A percentile compares a stretch with the other conserved stretches of the same genome.
phyloP scores from a whole-genome alignment of 2,888 invertebrate genomes.

The Trissonchulus sp. region DNA sequence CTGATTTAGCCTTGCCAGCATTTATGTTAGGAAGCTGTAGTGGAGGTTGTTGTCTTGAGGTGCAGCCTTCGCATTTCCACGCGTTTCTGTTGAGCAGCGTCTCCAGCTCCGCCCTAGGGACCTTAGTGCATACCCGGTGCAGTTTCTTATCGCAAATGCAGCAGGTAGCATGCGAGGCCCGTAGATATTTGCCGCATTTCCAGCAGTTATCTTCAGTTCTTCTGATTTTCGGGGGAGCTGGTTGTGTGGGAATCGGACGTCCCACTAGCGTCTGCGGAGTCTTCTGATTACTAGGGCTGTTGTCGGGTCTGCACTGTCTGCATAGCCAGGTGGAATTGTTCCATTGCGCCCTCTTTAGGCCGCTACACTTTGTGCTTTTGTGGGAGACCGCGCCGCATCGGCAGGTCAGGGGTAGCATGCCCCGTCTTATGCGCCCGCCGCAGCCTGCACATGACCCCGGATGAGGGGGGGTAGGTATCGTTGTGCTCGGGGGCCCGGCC shows the following conservation, averaged over 20 bases:
- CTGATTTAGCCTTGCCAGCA: background rate
- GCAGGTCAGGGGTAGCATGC: too few relatives aligned
- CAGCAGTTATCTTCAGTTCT: background rate
- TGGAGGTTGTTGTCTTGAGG: background rate
- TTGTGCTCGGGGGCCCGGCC: too few relatives aligned
- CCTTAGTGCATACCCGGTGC: background rate
- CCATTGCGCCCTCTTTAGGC: background rate
- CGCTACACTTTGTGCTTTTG: background rate
- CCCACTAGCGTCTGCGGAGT: too few relatives aligned
- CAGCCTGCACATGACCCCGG: too few relatives aligned
- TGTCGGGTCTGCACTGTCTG: background rate
- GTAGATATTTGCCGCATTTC: background rate
- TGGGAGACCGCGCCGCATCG: slow-evolving; percentile 2
- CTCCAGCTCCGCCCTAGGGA: background rate
- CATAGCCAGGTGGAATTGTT: background rate
- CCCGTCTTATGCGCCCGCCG: too few relatives aligned
- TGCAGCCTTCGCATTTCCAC: background rate
- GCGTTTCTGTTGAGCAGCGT: slow-evolving; percentile 10
- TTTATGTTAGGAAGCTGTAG: background rate
- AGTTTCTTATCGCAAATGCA: background rate
- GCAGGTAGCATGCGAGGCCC: background rate
- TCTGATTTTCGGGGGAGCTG: background rate
- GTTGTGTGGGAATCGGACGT: background rate
- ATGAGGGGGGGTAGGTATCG: too few relatives aligned
- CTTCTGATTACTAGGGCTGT: background rate